Base-by-base conservation (phyloP, 2,113 vertebrate species). In the Oreochromis aureus region DNA sequence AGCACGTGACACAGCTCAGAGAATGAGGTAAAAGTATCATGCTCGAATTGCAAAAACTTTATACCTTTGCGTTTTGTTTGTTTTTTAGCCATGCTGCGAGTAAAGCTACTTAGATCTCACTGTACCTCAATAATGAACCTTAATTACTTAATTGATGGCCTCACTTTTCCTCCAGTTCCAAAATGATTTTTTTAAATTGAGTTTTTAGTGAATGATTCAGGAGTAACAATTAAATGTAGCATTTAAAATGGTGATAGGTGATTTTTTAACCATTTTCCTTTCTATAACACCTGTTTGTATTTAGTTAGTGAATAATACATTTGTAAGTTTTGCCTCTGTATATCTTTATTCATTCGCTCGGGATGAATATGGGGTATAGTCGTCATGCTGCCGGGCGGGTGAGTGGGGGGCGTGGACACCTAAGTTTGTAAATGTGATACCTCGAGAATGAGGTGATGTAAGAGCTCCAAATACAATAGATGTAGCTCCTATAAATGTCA, bases 341-440 rank as follows among this genome's bases (percentile, higher is more conserved):
- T 44, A 27, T 27, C 27, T 27, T 27, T 27, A 27, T 27, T 27
- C 27, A 27, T 27, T 27, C 27, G 3, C 27, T 27, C 27, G 27
- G 27, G 27, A 27, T 27, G 27, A 27, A 27, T 27, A 27, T 27
- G 32, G 61, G 10, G 32, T 66, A 66, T 66, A 66, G 61, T 0
- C 10, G n/a, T 66, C 10, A 36, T 36, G 19, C 34, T n/a, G 34
- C 34, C 12, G 61, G 34, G 61, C 0, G 18, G 32, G 32, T 6
- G 6, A 5, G 63, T 39, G 2, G 34, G 63, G 3, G 6, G 34
- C 0, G 34, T 69, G 63, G 34, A 39, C 63, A 39, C 34, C 61
- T 39, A 69, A 22, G 63, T 39, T 69, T 69, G 63, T 69, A 69
- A 69, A 39, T 69, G 34, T 6, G 0, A 69, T 39, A 39, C 2